Conservation (phyloP, 2,888 invertebrate species). For the Limenitis camilla region DNA sequence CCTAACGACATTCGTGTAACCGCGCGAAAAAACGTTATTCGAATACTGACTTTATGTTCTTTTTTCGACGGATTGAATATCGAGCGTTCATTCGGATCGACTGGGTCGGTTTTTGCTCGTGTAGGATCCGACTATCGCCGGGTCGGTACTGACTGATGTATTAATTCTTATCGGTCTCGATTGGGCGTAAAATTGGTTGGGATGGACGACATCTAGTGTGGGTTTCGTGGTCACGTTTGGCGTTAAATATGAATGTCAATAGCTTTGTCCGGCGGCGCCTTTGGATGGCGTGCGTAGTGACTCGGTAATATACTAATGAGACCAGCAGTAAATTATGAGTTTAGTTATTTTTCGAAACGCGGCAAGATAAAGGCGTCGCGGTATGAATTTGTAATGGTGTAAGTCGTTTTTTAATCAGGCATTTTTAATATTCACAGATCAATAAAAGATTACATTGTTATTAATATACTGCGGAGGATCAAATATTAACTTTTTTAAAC, state of each 20-base stretch:
- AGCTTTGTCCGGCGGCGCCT: conserved; percentile 54
- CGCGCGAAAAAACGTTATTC: conserved; percentile 54
- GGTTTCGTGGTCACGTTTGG: conserved; percentile 58
- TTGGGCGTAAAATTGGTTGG: conserved; percentile 69
- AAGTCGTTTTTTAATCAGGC: conserved; percentile 30
- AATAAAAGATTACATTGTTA: conserved; percentile 10
- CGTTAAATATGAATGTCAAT: conserved; percentile 66
- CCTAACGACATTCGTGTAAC: conserved; percentile 63
- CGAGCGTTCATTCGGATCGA: conserved; percentile 31
- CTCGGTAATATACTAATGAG: conserved; percentile 65
- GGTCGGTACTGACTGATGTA: conserved; percentile 48
- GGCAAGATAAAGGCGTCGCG: conserved; percentile 63
- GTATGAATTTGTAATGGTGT: conserved; percentile 55
- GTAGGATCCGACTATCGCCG: conserved; percentile 28
- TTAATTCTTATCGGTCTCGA: conserved; percentile 67
- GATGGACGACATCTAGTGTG: conserved; percentile 47
- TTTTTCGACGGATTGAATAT: conserved; percentile 48
- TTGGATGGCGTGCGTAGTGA: conserved; percentile 39
- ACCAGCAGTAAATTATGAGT: conserved; percentile 54
- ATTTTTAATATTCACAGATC: conserved; percentile 15
- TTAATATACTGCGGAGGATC: neutral
- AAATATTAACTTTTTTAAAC: no score
- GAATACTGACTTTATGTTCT: conserved; percentile 51
- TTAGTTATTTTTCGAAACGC: conserved; percentile 52
- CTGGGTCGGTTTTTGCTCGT: conserved; percentile 51